phyloP scores from a whole-genome alignment of 1,140 invertebrate species.

The Coboldia fuscipes region DNA sequence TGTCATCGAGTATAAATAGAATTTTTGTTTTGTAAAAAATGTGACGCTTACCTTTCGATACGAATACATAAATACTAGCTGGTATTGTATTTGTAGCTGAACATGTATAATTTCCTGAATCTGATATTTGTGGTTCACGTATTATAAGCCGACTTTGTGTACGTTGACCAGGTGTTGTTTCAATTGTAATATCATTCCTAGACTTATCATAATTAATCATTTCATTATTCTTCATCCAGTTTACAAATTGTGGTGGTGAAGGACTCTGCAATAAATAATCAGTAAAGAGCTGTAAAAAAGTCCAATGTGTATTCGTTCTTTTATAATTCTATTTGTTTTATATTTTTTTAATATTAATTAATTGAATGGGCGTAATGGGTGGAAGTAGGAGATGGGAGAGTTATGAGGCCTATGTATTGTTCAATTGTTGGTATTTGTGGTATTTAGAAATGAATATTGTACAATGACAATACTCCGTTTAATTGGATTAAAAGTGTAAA shows the following conservation, averaged over 20 bases:
- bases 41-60: slow-evolving; percentile 56
- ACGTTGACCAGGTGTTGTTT: slow-evolving; percentile 60
- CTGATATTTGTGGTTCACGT: slow-evolving; percentile 55
- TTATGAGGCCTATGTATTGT: too few species aligned
- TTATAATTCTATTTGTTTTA: background rate
- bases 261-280: slow-evolving; percentile 43
- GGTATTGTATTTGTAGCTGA: slow-evolving; percentile 73
- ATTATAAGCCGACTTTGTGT: slow-evolving; percentile 69
- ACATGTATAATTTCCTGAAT: slow-evolving; percentile 83
- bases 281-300: background rate
- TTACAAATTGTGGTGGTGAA: slow-evolving; percentile 71
- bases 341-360: too few species aligned
- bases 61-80: slow-evolving; percentile 72
- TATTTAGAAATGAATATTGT: too few species aligned
- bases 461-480: too few species aligned
- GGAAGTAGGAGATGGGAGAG: too few species aligned
- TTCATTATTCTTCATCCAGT: slow-evolving; percentile 79
- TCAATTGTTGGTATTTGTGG: too few species aligned
- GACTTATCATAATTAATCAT: slow-evolving; percentile 84
- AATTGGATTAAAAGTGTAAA: too few species aligned
- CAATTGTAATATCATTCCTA: slow-evolving; percentile 61
- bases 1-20: background rate
- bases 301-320: background rate
- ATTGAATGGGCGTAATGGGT: too few species aligned
- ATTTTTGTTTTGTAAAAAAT: background rate